Evolutionary conservation across 2,797 vertebrate genomes (phyloP), one percentile per base, ranked within the genome.

Genomic region (Alosa sapidissima): DNA sequence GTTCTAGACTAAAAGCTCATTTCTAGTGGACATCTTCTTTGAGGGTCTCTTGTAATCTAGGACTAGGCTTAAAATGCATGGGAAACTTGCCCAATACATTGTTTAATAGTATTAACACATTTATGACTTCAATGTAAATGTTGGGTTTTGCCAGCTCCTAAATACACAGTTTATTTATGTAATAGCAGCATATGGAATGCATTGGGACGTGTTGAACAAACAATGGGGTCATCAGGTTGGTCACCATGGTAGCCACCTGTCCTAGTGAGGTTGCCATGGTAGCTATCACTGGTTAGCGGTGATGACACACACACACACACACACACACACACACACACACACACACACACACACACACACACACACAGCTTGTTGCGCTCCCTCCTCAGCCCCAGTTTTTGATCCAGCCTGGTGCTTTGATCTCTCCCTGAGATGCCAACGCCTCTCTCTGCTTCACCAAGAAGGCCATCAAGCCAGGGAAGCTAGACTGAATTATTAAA

Each of bases 321-420:
- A 72, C 62, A 68, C 60, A 65, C 60, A 65, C 60, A 65, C 60
- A 65, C 60, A 65, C 65, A 33, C n/a, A 72, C 65, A 72, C 8
- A 41, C 10, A 75, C 33, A 75, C n/a, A n/a, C n/a, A n/a, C n/a
- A n/a, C n/a, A n/a, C n/a, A n/a, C n/a, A n/a, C 33, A 33, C 33
- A 75, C 8, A 41, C 10, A 75, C 33, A 75, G 68, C 4, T 16
- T 16, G 60, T 7, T 24, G 60, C 28, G n/a, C 24, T 65, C 55
- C 24, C 6, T 28, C n/a, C 60, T 11, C n/a, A 65, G 60, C 55
- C 19, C 24, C n/a, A 2, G 60, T 28, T 65, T 11, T 19, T 75
- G 33, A 75, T 45, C 68, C 68, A 16, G 68, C 33, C 68, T 75
- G 68, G 33, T 5, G 3, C 68, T 75, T 75, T 75, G 68, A 75